A percentile compares a stretch with the other conserved stretches of the same genome.
Conservation (phyloP, 2,797 vertebrate genomes). For the Amniataba percoides region DNA sequence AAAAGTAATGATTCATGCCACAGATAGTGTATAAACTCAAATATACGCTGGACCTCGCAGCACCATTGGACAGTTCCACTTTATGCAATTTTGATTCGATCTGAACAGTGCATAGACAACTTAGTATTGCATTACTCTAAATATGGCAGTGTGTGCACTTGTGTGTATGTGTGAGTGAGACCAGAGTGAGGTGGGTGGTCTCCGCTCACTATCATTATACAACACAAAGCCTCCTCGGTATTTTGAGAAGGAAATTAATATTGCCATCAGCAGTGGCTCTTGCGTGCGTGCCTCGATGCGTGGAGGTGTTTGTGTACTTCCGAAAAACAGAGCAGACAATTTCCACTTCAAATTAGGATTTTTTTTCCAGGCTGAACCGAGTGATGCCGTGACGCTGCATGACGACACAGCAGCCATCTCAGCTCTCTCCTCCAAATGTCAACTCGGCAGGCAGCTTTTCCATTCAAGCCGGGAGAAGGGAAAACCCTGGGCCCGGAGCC, state of each 20-base stretch:
- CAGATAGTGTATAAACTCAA: conserved; percentile 85
- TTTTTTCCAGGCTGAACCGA: conserved; percentile 40
- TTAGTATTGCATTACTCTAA: conserved; percentile 85
- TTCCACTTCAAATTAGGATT: conserved; percentile 64
- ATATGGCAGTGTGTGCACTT: conserved; percentile 74
- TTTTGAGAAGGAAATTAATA: conserved; percentile 87
- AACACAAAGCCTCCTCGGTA: conserved; percentile 83
- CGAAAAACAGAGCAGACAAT: conserved; percentile 57
- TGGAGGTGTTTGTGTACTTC: conserved; percentile 60
- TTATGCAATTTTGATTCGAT: conserved; percentile 86
- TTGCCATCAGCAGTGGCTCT: conserved; percentile 76
- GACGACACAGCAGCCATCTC: conserved; percentile 59
- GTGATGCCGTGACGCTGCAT: conserved; percentile 52
- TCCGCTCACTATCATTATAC: conserved; percentile 84
- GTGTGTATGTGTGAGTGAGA: conserved; percentile 60
- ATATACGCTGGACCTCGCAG: conserved; percentile 75
- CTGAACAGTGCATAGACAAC: conserved; percentile 83
- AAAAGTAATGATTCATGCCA: conserved; percentile 86
- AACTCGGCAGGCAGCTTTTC: conserved; percentile 65
- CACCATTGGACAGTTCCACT: conserved; percentile 80
- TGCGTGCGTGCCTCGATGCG: conserved; percentile 62
- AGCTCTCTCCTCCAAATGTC: conserved; percentile 44
- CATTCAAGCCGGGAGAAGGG: conserved; percentile 52
- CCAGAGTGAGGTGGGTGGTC: conserved; percentile 87
- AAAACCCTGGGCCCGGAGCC: conserved; percentile 57